Evolutionary conservation across 2,888 invertebrate genomes (phyloP), one percentile per base, ranked within the genome.

Genomic region (Miltochrista miniata): DNA sequence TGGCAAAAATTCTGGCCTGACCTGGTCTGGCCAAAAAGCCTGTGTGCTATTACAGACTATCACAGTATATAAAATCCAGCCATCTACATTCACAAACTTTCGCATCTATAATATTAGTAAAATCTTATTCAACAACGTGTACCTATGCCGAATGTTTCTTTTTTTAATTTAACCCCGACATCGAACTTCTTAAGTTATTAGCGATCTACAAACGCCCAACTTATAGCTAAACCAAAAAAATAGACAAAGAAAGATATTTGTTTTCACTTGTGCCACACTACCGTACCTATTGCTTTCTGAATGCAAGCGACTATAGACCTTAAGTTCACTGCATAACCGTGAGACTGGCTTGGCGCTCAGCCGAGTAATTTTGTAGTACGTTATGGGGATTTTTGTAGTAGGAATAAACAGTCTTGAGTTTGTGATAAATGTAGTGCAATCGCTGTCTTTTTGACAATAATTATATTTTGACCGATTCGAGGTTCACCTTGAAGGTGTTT

Each of bases 321-420:
- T 86, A 82, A 67, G 10, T 2, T 59, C 0, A 33, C 0, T 34
- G 4, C 10, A 59, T 81, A 88, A 84, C 81, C 82, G 80, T 68
- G 85, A 73, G 60, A 75, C 53, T 85, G 57, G 59, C 61, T 52
- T 72, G 78, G 45, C 55, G 12, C 14, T 7, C 31, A 43, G 55
- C 70, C 69, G 72, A 80, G 87, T 86, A 84, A 88, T 86, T 85
- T 85, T 83, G 85, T 85, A 80, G 87, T 76, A 87, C 87, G 82
- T 81, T 90, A 89, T 90, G 89, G 88, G 66, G 83, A 81, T 82
- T 85, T 77, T 76, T 72, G 64, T 79, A 81, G 59, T 48, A 51
- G 57, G 82, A 61, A 51, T 14, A 50, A 56, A 54, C 30, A 37
- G 64, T 74, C 65, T 89, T 89, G 87, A 76, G 14, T 44, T 54